Evolutionary conservation across 2,113 vertebrate genomes (phyloP).

Genomic region (Crotophaga sulcirostris): DNA sequence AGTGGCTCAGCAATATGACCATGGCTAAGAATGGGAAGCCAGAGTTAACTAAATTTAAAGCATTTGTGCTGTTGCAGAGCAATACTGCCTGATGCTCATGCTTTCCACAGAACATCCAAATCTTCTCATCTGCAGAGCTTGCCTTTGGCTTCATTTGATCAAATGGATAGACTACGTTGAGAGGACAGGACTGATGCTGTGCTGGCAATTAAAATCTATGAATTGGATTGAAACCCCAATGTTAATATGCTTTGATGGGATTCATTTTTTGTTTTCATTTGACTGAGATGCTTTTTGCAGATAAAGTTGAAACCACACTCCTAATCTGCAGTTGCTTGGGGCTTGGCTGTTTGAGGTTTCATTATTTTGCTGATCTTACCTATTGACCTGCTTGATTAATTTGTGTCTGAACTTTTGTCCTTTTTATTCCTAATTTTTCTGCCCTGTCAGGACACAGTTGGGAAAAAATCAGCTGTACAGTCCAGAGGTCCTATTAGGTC

Average conservation of each 20-base stretch:
- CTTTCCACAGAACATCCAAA: background rate
- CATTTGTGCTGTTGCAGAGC: background rate
- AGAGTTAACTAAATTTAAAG: background rate
- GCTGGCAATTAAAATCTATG: slow-evolving; percentile 13
- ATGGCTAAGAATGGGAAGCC: background rate
- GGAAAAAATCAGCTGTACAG: background rate
- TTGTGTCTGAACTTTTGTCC: slow-evolving; percentile 22
- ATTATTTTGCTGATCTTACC: slow-evolving; percentile 32
- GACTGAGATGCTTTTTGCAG: background rate
- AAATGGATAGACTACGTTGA: background rate
- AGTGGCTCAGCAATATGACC: background rate
- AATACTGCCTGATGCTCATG: background rate
- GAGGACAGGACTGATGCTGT: background rate
- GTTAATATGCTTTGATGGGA: background rate
- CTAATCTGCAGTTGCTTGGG: slow-evolving; percentile 1
- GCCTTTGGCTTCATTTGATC: background rate
- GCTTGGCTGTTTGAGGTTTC: background rate
- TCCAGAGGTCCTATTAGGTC: slow-evolving; percentile 12
- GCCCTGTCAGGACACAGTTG: background rate
- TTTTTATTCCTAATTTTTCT: slow-evolving; percentile 13
- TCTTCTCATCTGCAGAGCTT: background rate
- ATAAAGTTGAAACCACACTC: background rate
- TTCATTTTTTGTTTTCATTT: background rate
- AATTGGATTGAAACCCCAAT: background rate
- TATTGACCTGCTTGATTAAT: slow-evolving; percentile 60